Base-by-base conservation (phyloP, 2,888 invertebrate species). In the Chrysolina americana region DNA sequence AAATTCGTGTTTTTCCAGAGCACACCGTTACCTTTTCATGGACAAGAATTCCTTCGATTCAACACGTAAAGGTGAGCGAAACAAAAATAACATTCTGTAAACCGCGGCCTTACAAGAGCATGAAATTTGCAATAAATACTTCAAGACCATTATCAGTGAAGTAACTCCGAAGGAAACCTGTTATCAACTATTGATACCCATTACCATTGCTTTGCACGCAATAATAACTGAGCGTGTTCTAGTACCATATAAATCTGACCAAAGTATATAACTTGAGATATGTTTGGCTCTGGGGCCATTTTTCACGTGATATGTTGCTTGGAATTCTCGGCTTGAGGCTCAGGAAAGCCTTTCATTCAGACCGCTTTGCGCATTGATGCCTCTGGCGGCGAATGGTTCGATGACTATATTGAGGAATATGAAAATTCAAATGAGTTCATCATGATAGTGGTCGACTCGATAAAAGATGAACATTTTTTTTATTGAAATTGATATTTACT, bases 211-310 rank as follows among this genome's bases (percentile, higher is more conserved):
- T 59, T 36, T 8, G 59, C 59, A 56, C 21, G n/a, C 63, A 15
- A 50, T 70, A 63, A 70, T 70, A 65, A 70, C 64, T 53, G 53
- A 50, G 64, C 19, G 21, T 36, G 36, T 3, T 36, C 21, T 21
- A 13, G 53, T 70, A 53, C 41, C 70, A 65, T 70, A 70, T 70
- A 70, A 70, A 70, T 70, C 65, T 70, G 70, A 41, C 65, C 65
- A 70, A 70, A 70, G 70, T 65, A 53, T 59, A 59, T 21, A 21
- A 70, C 53, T 41, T 47, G 50, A 64, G 70, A 62, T 70, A 65
- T 41, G 68, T 36, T 36, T 53, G 28, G 21, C 64, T 50, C 41
- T 53, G 41, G 19, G 48, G 65, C 59, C 3, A 21, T 50, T 19
- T 53, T 64, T 53, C 36, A 65, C 63, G 59, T 28, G 65, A 65